phyloP scores from a whole-genome alignment of 2,888 invertebrate species.

The Apotomis capreana region DNA sequence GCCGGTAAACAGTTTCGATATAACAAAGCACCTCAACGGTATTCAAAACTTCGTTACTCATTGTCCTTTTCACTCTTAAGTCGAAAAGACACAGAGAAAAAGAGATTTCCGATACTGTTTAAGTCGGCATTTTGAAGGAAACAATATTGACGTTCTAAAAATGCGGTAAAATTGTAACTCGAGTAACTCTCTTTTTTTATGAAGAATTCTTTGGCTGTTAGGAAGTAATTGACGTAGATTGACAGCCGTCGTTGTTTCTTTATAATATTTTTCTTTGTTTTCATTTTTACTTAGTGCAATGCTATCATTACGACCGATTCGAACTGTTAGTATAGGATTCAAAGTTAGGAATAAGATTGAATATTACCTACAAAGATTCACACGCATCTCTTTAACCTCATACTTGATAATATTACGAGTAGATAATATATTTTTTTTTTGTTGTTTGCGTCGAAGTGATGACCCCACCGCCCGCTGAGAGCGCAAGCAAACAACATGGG shows the following conservation, averaged over 20 bases:
- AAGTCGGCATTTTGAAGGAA: neutral
- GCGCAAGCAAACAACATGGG: too few relatives aligned
- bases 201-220: neutral
- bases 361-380: too few relatives aligned
- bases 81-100: neutral
- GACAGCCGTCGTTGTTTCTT: conserved; percentile 8
- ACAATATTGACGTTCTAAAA: conserved; percentile 19
- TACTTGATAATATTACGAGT: too few relatives aligned
- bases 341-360: neutral
- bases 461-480: too few relatives aligned
- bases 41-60: conserved; percentile 10
- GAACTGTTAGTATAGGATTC: neutral
- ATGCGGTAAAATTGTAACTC: conserved; percentile 13
- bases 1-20: conserved; percentile 36
- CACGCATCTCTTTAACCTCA: too few relatives aligned
- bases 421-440: too few relatives aligned
- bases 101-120: neutral
- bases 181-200: conserved; percentile 9
- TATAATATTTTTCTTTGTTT: neutral
- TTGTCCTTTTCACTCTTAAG: neutral
- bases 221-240: conserved; percentile 9
- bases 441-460: too few relatives aligned
- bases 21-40: conserved; percentile 13
- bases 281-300: neutral
- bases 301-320: neutral